Evolutionary conservation across 2,113 vertebrate species (phyloP).

Genomic region (Heptranchias perlo): DNA sequence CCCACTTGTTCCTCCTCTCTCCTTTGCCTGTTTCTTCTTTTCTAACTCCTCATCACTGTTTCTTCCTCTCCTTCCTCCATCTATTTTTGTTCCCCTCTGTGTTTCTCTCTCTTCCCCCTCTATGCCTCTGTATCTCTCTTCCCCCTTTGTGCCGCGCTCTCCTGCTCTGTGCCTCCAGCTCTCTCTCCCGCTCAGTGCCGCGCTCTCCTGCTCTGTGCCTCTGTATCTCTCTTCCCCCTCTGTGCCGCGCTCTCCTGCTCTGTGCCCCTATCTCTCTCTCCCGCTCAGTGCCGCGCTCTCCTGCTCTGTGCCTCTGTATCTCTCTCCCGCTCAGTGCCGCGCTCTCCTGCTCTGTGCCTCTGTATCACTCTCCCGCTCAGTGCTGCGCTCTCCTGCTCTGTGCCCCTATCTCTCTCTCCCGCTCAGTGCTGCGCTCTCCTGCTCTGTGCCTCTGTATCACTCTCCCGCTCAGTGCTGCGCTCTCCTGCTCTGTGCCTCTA

Average conservation of each 20-base stretch:
- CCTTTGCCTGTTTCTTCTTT: not conserved
- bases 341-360: no score
- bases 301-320: not conserved
- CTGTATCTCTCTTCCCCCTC: not conserved
- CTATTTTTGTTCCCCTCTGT: not conserved
- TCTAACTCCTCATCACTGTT: not conserved
- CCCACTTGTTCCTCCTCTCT: not conserved
- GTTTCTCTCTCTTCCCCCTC: not conserved
- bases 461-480: no score
- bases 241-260: not conserved
- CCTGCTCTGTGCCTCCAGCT: no score
- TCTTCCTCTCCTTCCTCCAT: not conserved
- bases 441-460: not conserved
- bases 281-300: no score
- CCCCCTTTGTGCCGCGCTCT: not conserved
- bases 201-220: no score
- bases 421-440: not conserved
- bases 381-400: no score
- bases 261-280: not conserved
- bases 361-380: no score
- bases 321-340: no score
- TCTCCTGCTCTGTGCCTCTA: not conserved
- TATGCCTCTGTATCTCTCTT: not conserved
- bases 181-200: no score
- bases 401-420: not conserved